Evolutionary conservation across 2,888 invertebrate genomes (phyloP).

Genomic region (Mythimna lalbum): DNA sequence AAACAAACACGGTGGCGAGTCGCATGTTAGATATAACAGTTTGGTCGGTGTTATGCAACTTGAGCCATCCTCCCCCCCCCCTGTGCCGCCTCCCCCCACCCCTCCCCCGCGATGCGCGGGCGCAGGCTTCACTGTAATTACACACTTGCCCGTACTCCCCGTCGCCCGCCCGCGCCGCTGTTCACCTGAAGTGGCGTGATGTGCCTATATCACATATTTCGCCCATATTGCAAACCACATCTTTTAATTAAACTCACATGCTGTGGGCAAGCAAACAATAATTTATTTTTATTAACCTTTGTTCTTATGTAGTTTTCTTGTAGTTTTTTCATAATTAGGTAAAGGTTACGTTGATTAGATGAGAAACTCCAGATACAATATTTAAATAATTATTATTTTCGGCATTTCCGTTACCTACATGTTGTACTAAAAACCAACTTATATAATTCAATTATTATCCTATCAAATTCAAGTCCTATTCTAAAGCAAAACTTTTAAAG

Average conservation of each 20-base stretch:
- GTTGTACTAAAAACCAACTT: too few relatives aligned
- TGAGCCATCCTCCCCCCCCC: conserved; percentile 68
- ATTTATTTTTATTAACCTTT: not conserved
- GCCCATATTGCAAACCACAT: conserved; percentile 30
- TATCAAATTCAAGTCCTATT: too few relatives aligned
- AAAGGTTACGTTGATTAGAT: not conserved
- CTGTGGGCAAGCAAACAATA: conserved; percentile 1
- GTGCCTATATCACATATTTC: conserved; percentile 47
- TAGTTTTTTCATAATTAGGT: not conserved
- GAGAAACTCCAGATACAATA: too few relatives aligned
- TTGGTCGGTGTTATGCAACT: conserved; percentile 82
- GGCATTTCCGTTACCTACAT: too few relatives aligned
- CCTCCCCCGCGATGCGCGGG: conserved; percentile 41
- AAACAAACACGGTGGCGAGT: conserved; percentile 75
- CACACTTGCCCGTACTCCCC: conserved; percentile 73
- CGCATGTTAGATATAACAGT: conserved; percentile 66
- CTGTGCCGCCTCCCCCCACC: conserved; percentile 31
- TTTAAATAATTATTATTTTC: too few relatives aligned
- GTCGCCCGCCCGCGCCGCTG: conserved; percentile 56
- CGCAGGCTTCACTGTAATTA: conserved; percentile 81
- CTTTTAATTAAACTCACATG: conserved; percentile 22
- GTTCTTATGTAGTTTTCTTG: not conserved
- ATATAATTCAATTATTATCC: too few relatives aligned
- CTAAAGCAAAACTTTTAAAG: too few relatives aligned
- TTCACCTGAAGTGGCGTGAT: conserved; percentile 65